Evolutionary conservation across 2,888 invertebrate genomes (phyloP).

Genomic region (Orchestes rusci): DNA sequence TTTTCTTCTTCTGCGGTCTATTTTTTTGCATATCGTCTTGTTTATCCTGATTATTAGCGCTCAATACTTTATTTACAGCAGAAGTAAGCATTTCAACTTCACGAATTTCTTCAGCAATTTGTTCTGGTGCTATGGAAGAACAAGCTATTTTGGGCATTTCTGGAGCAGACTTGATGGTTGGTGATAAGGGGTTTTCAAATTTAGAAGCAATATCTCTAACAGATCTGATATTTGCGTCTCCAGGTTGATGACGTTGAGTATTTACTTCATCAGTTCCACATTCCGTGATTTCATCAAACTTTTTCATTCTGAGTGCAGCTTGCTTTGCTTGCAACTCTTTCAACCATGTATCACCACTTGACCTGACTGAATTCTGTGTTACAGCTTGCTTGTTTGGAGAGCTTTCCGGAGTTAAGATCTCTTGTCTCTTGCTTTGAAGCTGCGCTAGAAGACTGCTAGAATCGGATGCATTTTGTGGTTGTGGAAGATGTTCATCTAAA

Average conservation of each 20-base stretch:
- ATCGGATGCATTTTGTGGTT: slow-evolving; percentile 29
- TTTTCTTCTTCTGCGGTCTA: slow-evolving; percentile 76
- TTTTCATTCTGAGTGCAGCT: slow-evolving; percentile 53
- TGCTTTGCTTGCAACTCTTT: slow-evolving; percentile 76
- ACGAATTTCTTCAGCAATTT: slow-evolving; percentile 51
- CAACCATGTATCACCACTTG: slow-evolving; percentile 56
- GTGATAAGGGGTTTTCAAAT: slow-evolving; percentile 52
- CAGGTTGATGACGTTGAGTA: slow-evolving; percentile 29
- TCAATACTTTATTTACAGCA: slow-evolving; percentile 47
- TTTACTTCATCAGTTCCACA: slow-evolving; percentile 33
- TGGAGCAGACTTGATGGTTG: slow-evolving; percentile 1
- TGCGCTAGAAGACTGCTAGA: slow-evolving; percentile 51
- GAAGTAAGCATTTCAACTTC: slow-evolving; percentile 53
- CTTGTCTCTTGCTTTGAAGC: slow-evolving; percentile 57
- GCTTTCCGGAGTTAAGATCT: slow-evolving; percentile 49
- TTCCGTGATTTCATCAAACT: slow-evolving; percentile 44
- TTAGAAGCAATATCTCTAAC: slow-evolving; percentile 77
- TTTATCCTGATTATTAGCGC: slow-evolving; percentile 35
- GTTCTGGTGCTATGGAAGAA: slow-evolving; percentile 39
- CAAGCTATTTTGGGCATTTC: neutral
- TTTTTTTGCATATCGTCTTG: slow-evolving; percentile 43
- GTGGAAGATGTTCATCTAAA: slow-evolving; percentile 50
- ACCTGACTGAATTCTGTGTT: slow-evolving; percentile 25
- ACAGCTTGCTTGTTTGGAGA: slow-evolving; percentile 38
- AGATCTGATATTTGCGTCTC: slow-evolving; percentile 38